phyloP scores from a whole-genome alignment of 2,888 invertebrate species.

The Ptilodon capucinus region DNA sequence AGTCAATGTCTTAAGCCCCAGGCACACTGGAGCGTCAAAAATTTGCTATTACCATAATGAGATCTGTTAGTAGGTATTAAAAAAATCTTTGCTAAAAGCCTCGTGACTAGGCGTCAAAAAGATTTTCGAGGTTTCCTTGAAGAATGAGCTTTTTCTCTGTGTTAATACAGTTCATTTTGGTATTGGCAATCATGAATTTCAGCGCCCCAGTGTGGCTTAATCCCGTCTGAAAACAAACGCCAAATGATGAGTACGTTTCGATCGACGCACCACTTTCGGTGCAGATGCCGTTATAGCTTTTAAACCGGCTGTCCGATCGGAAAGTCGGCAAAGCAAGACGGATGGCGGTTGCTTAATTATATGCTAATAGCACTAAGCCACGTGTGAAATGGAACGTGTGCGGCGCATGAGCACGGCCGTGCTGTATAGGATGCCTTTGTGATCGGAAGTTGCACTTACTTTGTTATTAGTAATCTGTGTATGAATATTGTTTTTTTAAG shows the following conservation, averaged over 20 bases:
- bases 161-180: no score
- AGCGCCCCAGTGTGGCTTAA: no score
- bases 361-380: slow-evolving; percentile 55
- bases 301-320: slow-evolving; percentile 60
- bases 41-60: no score
- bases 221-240: slow-evolving; percentile 39
- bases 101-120: no score
- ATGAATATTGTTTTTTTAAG: no score
- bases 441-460: neutral
- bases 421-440: neutral
- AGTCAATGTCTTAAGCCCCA: neutral
- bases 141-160: no score
- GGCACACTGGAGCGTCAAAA: no score
- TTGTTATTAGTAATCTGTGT: no score
- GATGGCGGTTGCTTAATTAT: slow-evolving; percentile 62
- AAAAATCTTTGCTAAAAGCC: no score
- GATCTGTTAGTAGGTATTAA: no score
- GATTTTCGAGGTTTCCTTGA: no score
- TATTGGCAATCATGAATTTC: no score
- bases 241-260: slow-evolving; percentile 36
- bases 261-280: slow-evolving; percentile 75
- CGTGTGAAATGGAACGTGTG: slow-evolving; percentile 66
- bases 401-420: slow-evolving; percentile 5
- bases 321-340: slow-evolving; percentile 69
- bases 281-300: slow-evolving; percentile 72